Percentiles rank a stretch among this genome's conserved stretches.
Evolutionary conservation across 2,888 invertebrate genomes (phyloP).

Genomic region (Callosobruchus maculatus): DNA sequence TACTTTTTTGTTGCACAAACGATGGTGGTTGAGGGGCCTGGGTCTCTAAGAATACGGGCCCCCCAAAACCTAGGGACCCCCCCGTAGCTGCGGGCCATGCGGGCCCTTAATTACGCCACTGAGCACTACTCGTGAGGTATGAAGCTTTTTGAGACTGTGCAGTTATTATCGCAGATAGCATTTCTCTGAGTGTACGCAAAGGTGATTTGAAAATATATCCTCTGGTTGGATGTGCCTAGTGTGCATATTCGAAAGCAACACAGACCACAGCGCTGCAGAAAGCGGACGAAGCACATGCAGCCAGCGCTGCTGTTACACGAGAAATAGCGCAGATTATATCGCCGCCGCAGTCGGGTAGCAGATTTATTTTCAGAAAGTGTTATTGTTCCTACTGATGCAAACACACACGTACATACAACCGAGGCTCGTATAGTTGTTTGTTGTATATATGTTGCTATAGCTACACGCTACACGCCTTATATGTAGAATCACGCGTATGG

Average conservation of each 20-base stretch:
- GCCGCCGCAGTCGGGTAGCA: neutral
- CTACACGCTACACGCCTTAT: conserved; percentile 19
- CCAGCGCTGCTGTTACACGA: conserved; percentile 3
- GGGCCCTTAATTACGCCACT: too few relatives aligned
- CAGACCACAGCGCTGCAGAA: neutral
- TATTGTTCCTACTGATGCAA: conserved; percentile 7
- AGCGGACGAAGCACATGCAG: conserved; percentile 1
- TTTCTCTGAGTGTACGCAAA: neutral
- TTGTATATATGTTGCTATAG: conserved; percentile 24
- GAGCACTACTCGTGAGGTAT: too few relatives aligned
- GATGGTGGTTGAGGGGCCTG: too few relatives aligned
- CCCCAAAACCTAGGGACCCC: too few relatives aligned
- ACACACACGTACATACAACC: neutral
- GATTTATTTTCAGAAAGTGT: conserved; percentile 11
- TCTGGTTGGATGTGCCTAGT: neutral
- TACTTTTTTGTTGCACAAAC: too few relatives aligned
- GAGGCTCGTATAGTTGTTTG: conserved; percentile 17
- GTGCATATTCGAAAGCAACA: neutral
- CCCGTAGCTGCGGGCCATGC: too few relatives aligned
- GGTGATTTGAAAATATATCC: neutral
- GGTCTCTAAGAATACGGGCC: too few relatives aligned
- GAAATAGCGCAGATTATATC: conserved; percentile 12
- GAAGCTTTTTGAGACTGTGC: too few relatives aligned
- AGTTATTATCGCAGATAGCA: neutral
- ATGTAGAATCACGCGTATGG: conserved; percentile 25